Evolutionary conservation across 2,113 vertebrate genomes (phyloP).

Genomic region (Solea solea): DNA sequence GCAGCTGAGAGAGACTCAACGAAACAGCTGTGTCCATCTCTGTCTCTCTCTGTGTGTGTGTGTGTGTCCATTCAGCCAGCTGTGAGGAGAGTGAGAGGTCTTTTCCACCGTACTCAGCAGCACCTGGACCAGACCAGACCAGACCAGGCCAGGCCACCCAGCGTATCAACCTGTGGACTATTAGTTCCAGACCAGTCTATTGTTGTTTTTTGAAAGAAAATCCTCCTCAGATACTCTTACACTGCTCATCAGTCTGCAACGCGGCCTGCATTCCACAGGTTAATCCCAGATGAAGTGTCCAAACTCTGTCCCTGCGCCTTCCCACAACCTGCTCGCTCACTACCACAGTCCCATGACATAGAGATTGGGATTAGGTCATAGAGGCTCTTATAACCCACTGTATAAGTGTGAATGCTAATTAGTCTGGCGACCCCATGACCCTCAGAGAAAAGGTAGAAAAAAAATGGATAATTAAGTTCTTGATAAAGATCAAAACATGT

Average conservation of each 20-base stretch:
- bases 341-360: too few relatives aligned
- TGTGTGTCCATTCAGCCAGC: constrained; percentile 49
- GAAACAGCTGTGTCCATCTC: constrained; percentile 52
- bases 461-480: too few relatives aligned
- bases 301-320: background rate
- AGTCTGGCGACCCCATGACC: too few relatives aligned
- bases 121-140: constrained; percentile 59
- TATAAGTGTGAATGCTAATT: too few relatives aligned
- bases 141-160: constrained; percentile 63
- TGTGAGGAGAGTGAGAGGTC: constrained; percentile 55
- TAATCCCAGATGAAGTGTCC: constrained; percentile 9
- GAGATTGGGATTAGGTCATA: too few relatives aligned
- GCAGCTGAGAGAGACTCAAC: constrained; percentile 46
- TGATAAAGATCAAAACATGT: too few relatives aligned
- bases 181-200: constrained; percentile 44
- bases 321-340: constrained; percentile 1
- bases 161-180: constrained; percentile 25
- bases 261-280: constrained; percentile 7
- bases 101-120: constrained; percentile 72
- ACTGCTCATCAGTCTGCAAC: constrained; percentile 48
- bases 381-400: too few relatives aligned
- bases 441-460: too few relatives aligned
- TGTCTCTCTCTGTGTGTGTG: constrained; percentile 23
- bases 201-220: constrained; percentile 50
- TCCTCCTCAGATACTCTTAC: constrained; percentile 17